Conservation (phyloP, 2,888 invertebrate genomes). For the Hermodice carunculata region DNA sequence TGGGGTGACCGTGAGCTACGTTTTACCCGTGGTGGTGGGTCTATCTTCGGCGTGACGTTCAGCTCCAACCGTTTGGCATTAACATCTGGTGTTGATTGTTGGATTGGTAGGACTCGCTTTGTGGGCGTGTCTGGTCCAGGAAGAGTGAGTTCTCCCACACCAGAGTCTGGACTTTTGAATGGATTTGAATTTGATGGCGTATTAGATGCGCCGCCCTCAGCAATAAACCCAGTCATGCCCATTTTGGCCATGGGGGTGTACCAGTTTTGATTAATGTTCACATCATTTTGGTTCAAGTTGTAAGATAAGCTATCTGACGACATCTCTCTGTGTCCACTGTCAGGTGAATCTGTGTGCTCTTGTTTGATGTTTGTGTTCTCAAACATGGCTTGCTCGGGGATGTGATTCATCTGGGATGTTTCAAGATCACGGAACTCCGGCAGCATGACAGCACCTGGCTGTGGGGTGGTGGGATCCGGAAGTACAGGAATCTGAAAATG, state of each 20-base stretch:
- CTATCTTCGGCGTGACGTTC: slow-evolving; percentile 30
- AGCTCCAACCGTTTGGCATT: slow-evolving; percentile 27
- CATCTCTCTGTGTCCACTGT: slow-evolving; percentile 68
- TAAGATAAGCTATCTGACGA: slow-evolving; percentile 47
- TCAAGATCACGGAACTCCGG: slow-evolving; percentile 25
- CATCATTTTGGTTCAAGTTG: slow-evolving; percentile 9
- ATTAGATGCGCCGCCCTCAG: too few species aligned
- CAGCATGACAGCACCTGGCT: slow-evolving; percentile 52
- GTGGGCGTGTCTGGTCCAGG: too few species aligned
- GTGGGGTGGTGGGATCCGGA: slow-evolving; percentile 61
- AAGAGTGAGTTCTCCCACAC: too few species aligned
- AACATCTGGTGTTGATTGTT: slow-evolving; percentile 24
- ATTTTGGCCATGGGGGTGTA: slow-evolving; percentile 13
- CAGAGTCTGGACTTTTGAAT: too few species aligned
- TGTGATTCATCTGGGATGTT: slow-evolving; percentile 35
- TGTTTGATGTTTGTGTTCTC: slow-evolving; percentile 53
- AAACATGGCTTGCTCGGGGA: slow-evolving; percentile 42
- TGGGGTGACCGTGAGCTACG: slow-evolving; percentile 12
- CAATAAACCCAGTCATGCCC: too few species aligned
- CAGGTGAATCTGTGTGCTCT: slow-evolving; percentile 59
- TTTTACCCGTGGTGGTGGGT: slow-evolving; percentile 35
- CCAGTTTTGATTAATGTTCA: slow-evolving; percentile 3
- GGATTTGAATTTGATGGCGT: too few species aligned
- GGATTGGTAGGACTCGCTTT: too few species aligned
- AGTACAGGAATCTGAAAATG: slow-evolving; percentile 51